Base-by-base conservation (phyloP, 1,140 invertebrate genomes). In the Harpegnathos saltator region DNA sequence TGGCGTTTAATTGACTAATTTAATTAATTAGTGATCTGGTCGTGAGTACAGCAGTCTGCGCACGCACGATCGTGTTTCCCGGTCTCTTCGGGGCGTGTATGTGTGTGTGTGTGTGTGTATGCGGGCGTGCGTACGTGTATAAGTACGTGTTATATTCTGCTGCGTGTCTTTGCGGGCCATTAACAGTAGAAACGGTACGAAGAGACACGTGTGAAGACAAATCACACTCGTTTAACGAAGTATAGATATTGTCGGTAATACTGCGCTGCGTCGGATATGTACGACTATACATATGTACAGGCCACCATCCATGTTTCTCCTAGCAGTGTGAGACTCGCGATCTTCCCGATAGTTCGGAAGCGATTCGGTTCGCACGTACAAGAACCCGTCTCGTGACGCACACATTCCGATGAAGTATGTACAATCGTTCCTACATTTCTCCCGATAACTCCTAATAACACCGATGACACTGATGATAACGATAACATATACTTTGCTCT, bases 1-100 rank as follows among this genome's bases (percentile, higher is more conserved):
- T 59, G 48, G 66, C 24, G 26, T 86, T 85, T 89, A 89, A 89
- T 89, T 89, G 89, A 89, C 88, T 89, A 89, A 87, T 89, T 89
- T 87, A 80, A 82, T 89, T 87, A 80, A 82, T 89, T 75, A 85
- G 44, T 26, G 56, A 50, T 52, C 63, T 73, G 72, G 29, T 83
- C 52, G 59, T 59, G 59, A 54, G 52, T 61, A 65, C 26, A 44
- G 14, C 54, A 56, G 19, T 87, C 63, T 78, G 61, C 56, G 69
- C 74, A 69, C 80, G 56, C 38, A 83, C 17, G 0, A n/a, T 72
- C 22, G 17, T 50, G 54, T 56, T 75, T 65, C 75, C 4, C 1
- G 19, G 14, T 71, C 58, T 77, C 50, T 19, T 44, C 71, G 58
- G 29, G n/a, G 14, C 38, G 7, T 44, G 38, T 44, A 11, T 33